These are phyloP conservation scores for Pseudopleuronectes americanus DNA, from an alignment of 2,797 vertebrate genomes.

Conservation along the genomic window DNA sequence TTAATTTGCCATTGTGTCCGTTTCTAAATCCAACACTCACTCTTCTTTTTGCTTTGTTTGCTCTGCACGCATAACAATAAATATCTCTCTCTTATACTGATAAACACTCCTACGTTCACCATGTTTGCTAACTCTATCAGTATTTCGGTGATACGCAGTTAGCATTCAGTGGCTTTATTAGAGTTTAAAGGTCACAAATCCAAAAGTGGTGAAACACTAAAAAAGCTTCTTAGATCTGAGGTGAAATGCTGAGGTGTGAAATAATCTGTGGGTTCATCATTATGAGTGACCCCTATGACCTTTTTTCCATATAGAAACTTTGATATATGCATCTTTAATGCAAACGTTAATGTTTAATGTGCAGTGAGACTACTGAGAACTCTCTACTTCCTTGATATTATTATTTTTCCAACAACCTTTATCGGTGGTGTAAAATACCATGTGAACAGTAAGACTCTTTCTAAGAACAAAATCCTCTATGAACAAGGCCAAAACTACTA, in stretches of 20 bases:
- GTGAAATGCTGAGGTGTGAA: background rate
- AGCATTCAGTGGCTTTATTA: background rate
- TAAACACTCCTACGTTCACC: background rate
- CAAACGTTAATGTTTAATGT: slow-evolving; percentile 10
- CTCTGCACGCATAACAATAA: too few relatives aligned
- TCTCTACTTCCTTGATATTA: background rate
- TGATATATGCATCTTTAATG: slow-evolving; percentile 3
- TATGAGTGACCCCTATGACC: background rate
- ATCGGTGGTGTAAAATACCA: background rate
- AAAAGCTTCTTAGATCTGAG: background rate
- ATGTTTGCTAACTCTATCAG: background rate
- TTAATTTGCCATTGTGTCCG: too few relatives aligned
- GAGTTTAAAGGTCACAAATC: background rate
- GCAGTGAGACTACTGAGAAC: background rate
- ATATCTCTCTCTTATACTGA: too few relatives aligned
- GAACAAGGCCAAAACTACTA: background rate
- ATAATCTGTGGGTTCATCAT: background rate
- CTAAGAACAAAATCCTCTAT: background rate
- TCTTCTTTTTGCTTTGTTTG: too few relatives aligned
- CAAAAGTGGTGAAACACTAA: background rate
- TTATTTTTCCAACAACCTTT: slow-evolving; percentile 7
- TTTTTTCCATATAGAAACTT: background rate
- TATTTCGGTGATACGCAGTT: background rate
- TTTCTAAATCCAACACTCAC: too few relatives aligned
- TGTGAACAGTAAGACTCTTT: background rate